Percentiles rank a stretch among this genome's conserved stretches.
These are phyloP conservation scores for Portevinia maculata DNA, from an alignment of 2,888 invertebrate species.

Conservation along the genomic window DNA sequence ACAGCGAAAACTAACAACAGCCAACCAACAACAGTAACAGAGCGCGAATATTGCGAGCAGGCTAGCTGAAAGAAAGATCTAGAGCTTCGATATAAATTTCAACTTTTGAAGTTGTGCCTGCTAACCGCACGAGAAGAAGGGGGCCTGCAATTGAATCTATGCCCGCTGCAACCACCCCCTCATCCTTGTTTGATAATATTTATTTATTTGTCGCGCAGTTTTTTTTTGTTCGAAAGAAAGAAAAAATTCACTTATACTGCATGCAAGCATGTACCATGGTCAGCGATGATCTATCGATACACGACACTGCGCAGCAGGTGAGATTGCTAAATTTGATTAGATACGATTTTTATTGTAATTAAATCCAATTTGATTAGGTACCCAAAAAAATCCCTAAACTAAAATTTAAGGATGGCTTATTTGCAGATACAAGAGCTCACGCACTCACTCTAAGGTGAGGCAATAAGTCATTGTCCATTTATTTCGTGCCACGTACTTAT, in stretches of 20 bases:
- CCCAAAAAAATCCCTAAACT: not conserved
- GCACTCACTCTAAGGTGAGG: conserved; percentile 14
- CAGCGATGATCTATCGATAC: conserved; percentile 68
- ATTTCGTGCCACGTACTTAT: conserved; percentile 9
- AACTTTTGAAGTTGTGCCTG: conserved; percentile 49
- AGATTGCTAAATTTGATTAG: conserved; percentile 66
- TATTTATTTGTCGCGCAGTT: conserved; percentile 44
- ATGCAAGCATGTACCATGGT: conserved; percentile 29
- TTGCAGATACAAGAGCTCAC: conserved; percentile 26
- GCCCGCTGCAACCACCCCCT: conserved; percentile 38
- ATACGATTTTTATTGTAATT: conserved; percentile 70
- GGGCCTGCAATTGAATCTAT: not conserved
- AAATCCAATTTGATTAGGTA: conserved; percentile 66
- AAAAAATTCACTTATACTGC: not conserved
- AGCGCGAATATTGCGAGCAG: conserved; percentile 19
- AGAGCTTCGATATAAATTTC: conserved; percentile 72
- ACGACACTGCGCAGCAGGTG: conserved; percentile 66
- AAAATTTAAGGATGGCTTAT: conserved; percentile 1
- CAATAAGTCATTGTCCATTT: conserved; percentile 14
- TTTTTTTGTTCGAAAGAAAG: conserved; percentile 1
- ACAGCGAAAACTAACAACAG: conserved; percentile 19
- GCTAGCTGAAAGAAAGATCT: conserved; percentile 57
- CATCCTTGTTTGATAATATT: conserved; percentile 46
- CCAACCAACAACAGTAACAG: not conserved
- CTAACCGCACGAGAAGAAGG: conserved; percentile 4